Base-by-base conservation (phyloP, 2,113 vertebrate species). In the Potamarius usumacintae region DNA sequence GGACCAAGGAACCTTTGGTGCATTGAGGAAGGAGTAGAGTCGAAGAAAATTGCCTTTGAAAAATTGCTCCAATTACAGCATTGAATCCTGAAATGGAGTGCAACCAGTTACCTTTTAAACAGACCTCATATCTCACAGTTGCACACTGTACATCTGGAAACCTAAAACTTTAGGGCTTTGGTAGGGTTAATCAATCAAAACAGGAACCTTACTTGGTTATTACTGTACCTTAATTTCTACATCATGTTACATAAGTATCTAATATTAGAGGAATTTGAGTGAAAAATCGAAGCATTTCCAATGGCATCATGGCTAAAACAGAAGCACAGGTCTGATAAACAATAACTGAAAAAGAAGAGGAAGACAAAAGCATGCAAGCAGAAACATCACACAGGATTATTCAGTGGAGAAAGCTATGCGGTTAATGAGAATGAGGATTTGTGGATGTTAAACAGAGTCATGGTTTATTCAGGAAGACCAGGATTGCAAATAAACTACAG, bases 381-480 rank as follows among this genome's bases (percentile, higher is more conserved):
- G 48, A 52, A n/a, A 53, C 7, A 60, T 11, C 55, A 58, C 53
- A 81, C 25, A 48, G 27, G 22, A 57, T 82, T 74, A 81, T 52
- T 58, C 78, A 78, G 65, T 58, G 25, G 74, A n/a, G 22, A 55
- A 77, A 86, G 80, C 84, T 81, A 82, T 87, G 79, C 60, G 81
- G 88, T 87, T 82, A 88, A 89, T 91, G 60, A 65, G 62, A 89
- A 85, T 25, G 34, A 53, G 69, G 78, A 84, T 88, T 90, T 88
- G 81, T 84, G 76, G 84, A 91, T 78, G 71, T 74, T 52, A 55
- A 86, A 83, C 85, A 87, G 65, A 79, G 55, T 76, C 62, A 91
- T 90, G 85, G 78, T 90, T 91, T 88, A 91, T 91, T 90, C 71
- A 52, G 14, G 78, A 85, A 71, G 77, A 80, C 63, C 58, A 65